Evolutionary conservation across 2,888 invertebrate species (phyloP), one percentile per base, ranked within the genome.

Genomic region (Andrena bucephala): DNA sequence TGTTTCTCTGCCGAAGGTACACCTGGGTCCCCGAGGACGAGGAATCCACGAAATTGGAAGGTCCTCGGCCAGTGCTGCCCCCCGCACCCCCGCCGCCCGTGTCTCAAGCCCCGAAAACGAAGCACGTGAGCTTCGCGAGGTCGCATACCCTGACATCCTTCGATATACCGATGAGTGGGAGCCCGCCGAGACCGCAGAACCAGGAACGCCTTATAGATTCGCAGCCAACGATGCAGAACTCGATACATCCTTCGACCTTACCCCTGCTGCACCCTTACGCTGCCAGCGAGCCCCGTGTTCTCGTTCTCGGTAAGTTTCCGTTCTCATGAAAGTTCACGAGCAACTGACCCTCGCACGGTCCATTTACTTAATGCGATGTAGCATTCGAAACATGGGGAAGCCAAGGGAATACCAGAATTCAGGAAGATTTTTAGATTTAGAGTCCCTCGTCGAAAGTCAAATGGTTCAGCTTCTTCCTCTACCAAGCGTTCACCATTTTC

Each of bases 111-210:
- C 96, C 96, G 88, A 97, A 97, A 93, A 96, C 97, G 85, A 98
- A 98, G 93, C 98, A 98, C 93, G 98, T 98, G 50, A 98, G 98
- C 90, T 98, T 98, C 92, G 97, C 98, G 65, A 96, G 98, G 77
- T 98, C 98, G 4, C 97, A 98, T 92, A 98, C 98, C 0, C 94
- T 98, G 87, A 97, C 97, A 36, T 98, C 97, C 5, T 97, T 98
- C 91, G 97, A 98, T 89, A 88, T 92, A 69, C 94, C 95, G 81
- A 95, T 91, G 87, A 94, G 86, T 92, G 94, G 89, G 91, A 94
- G 94, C 94, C 92, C 87, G 33, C 92, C 93, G 65, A 94, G 95
- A 94, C 94, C 95, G 62, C 95, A 92, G 79, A 93, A 92, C 87
- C 92, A 92, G 75, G 94, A 94, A 85, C 92, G 95, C 88, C 91